Conservation (phyloP, 1,140 invertebrate genomes). For the Diuraphis noxia region DNA sequence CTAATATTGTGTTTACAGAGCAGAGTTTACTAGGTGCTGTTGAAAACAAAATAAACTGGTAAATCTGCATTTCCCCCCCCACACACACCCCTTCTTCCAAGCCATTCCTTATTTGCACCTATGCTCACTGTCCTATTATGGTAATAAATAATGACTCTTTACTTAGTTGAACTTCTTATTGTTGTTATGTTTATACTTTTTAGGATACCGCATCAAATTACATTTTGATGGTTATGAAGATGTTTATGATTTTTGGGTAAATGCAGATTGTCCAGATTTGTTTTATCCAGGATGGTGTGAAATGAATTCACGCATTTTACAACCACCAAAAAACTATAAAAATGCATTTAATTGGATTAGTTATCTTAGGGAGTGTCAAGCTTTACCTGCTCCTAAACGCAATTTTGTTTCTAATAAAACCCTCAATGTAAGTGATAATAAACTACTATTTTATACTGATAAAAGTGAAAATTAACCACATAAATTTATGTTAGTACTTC, state of each 20-base stretch:
- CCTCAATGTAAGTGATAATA: neutral
- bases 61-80: too few relatives aligned
- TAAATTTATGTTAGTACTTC: neutral
- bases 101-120: neutral
- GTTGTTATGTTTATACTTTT: slow-evolving; percentile 28
- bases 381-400: slow-evolving; percentile 72
- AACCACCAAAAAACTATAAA: slow-evolving; percentile 74
- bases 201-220: slow-evolving; percentile 79
- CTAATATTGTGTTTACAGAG: neutral
- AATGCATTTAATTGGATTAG: slow-evolving; percentile 80
- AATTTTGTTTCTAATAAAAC: slow-evolving; percentile 1
- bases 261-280: slow-evolving; percentile 86
- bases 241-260: slow-evolving; percentile 92
- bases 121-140: neutral
- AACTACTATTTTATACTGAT: neutral
- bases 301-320: slow-evolving; percentile 73
- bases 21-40: neutral
- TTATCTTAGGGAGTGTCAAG: slow-evolving; percentile 79
- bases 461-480: neutral
- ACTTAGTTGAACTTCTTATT: neutral
- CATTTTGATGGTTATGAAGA: slow-evolving; percentile 92
- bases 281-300: slow-evolving; percentile 94
- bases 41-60: neutral
- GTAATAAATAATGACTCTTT: neutral
- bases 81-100: neutral